Conservation (phyloP, 2,888 invertebrate genomes). For the Drosophila peninsularis region DNA sequence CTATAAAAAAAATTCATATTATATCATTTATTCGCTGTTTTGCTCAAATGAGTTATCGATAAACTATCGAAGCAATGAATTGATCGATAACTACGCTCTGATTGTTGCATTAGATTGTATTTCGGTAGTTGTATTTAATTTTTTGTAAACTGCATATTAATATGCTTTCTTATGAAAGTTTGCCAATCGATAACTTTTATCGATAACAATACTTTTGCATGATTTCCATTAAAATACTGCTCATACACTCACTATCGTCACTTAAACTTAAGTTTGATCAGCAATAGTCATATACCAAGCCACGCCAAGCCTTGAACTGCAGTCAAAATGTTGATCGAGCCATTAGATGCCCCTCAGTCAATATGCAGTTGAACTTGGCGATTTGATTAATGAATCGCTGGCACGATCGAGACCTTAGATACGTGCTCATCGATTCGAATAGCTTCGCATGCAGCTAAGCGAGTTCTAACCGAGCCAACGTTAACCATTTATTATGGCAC, state of each 20-base stretch:
- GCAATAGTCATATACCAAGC: background rate
- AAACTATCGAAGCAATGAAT: background rate
- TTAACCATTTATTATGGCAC: slow-evolving; percentile 65
- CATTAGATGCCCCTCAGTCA: slow-evolving; percentile 7
- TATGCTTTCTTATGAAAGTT: no score
- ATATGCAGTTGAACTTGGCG: slow-evolving; percentile 69
- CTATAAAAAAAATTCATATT: no score
- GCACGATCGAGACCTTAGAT: slow-evolving; percentile 74
- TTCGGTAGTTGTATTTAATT: no score
- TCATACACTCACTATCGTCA: background rate
- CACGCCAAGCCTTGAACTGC: slow-evolving; percentile 5
- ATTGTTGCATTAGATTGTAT: no score
- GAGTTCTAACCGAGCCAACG: slow-evolving; percentile 23
- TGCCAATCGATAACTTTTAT: background rate
- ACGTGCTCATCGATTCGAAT: slow-evolving; percentile 31
- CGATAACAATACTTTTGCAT: background rate
- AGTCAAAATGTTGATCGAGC: slow-evolving; percentile 5
- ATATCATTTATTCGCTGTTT: background rate
- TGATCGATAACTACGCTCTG: background rate
- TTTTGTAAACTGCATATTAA: no score
- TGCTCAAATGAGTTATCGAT: background rate
- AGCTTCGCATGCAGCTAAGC: slow-evolving; percentile 13
- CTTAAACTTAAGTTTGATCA: background rate
- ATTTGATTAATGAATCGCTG: slow-evolving; percentile 84
- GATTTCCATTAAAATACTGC: background rate